These are phyloP conservation scores for Coracopsis vasa DNA, from an alignment of 2,113 vertebrate species.

Conservation along the genomic window DNA sequence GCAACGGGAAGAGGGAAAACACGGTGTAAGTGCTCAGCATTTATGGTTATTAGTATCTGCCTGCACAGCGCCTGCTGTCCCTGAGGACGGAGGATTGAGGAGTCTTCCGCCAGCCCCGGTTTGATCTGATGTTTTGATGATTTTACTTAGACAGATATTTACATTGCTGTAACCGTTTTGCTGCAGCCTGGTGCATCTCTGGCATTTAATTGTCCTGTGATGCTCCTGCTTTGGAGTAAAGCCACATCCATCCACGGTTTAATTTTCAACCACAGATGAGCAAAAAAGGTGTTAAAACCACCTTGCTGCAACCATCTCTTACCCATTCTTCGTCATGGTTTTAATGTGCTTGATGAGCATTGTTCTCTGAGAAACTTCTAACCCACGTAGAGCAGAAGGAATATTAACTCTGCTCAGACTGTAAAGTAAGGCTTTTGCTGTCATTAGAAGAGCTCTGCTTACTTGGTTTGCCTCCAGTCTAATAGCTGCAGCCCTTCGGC, in stretches of 20 bases:
- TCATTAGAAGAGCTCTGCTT: neutral
- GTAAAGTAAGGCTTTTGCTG: neutral
- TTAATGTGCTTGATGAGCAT: neutral
- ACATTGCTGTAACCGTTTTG: neutral
- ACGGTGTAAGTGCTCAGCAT: neutral
- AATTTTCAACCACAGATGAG: neutral
- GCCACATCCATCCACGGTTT: neutral
- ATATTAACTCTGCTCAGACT: neutral
- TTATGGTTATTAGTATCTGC: neutral
- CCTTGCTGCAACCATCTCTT: neutral
- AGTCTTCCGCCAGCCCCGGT: neutral
- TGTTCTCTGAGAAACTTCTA: constrained; percentile 8
- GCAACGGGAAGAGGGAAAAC: neutral
- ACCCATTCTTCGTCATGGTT: neutral
- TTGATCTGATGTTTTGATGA: neutral
- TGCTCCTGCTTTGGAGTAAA: neutral
- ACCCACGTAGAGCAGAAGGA: neutral
- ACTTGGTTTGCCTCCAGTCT: neutral
- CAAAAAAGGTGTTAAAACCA: neutral
- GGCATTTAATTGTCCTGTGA: neutral
- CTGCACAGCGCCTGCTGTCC: neutral
- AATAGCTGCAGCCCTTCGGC: neutral
- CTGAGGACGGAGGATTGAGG: neutral
- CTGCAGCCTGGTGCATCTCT: neutral
- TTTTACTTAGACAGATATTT: constrained; percentile 1